These are phyloP conservation scores for Chaetorhynchus papuensis DNA, from an alignment of 2,113 vertebrate genomes.

Conservation along the genomic window DNA sequence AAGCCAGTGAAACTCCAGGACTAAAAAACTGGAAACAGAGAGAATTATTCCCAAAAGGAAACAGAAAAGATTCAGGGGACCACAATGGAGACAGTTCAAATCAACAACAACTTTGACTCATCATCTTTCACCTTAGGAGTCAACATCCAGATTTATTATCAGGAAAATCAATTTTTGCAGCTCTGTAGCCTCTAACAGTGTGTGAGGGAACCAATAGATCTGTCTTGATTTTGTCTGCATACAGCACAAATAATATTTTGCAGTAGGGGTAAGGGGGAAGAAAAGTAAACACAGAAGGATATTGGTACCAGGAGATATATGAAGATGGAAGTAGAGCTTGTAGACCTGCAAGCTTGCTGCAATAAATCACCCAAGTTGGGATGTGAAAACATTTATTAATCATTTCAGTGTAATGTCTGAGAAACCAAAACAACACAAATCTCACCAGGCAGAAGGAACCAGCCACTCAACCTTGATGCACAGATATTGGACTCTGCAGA, in stretches of 20 bases:
- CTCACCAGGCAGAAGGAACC: not conserved
- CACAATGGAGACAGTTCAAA: not conserved
- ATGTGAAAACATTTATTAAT: not conserved
- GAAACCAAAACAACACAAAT: slow-evolving; percentile 2
- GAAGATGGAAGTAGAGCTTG: not conserved
- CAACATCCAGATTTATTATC: not conserved
- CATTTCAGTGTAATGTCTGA: not conserved
- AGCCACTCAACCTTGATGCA: not conserved
- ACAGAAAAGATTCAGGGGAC: not conserved
- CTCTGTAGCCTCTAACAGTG: not conserved
- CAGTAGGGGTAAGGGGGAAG: not conserved
- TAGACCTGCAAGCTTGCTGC: not conserved
- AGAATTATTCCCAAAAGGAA: not conserved
- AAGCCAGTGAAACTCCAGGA: not conserved
- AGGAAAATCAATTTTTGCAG: not conserved
- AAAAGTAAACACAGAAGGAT: slow-evolving; percentile 1
- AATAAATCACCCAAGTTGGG: slow-evolving; percentile 19
- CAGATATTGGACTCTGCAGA: not conserved
- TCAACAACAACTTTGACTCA: not conserved
- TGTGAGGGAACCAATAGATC: not conserved
- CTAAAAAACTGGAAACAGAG: not conserved
- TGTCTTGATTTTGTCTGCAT: not conserved
- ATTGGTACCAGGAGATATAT: slow-evolving; percentile 10
- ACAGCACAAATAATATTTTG: not conserved
- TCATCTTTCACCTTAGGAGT: not conserved